These are phyloP conservation scores for Slavum lentiscoides DNA, from an alignment of 2,888 invertebrate genomes.

Conservation along the genomic window DNA sequence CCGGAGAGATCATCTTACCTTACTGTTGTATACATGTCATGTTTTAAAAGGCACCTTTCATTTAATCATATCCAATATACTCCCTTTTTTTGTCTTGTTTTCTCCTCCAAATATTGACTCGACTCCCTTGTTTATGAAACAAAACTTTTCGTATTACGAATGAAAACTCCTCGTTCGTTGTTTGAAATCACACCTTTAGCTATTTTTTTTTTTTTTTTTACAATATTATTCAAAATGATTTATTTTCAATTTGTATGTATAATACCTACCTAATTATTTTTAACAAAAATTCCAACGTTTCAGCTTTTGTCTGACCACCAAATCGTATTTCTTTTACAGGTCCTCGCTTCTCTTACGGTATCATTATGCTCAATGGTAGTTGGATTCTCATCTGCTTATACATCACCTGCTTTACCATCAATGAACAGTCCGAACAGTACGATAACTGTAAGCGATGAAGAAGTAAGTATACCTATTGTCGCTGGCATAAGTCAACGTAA, in stretches of 20 bases:
- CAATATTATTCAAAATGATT: no score
- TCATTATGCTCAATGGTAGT: conserved; percentile 86
- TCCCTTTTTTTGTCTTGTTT: not conserved
- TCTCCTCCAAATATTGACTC: not conserved
- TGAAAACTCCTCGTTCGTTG: no score
- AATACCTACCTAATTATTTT: no score
- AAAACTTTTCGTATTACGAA: no score
- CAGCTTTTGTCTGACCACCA: not conserved
- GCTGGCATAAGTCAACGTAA: not conserved
- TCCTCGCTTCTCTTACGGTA: conserved; percentile 81
- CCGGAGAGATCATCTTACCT: not conserved
- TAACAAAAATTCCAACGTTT: no score
- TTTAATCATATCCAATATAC: not conserved
- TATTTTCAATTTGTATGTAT: not conserved
- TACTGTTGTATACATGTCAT: no score
- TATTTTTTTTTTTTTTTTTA: no score
- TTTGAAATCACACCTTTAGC: not conserved
- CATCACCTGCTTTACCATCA: conserved; percentile 79
- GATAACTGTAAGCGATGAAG: conserved; percentile 62
- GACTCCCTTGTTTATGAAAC: no score
- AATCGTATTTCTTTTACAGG: conserved; percentile 63
- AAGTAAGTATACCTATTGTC: conserved; percentile 63
- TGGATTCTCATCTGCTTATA: conserved; percentile 83
- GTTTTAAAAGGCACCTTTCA: no score
- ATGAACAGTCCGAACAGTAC: conserved; percentile 63